Evolutionary conservation across 1,140 invertebrate species (phyloP).

Genomic region (Drosophila erecta): DNA sequence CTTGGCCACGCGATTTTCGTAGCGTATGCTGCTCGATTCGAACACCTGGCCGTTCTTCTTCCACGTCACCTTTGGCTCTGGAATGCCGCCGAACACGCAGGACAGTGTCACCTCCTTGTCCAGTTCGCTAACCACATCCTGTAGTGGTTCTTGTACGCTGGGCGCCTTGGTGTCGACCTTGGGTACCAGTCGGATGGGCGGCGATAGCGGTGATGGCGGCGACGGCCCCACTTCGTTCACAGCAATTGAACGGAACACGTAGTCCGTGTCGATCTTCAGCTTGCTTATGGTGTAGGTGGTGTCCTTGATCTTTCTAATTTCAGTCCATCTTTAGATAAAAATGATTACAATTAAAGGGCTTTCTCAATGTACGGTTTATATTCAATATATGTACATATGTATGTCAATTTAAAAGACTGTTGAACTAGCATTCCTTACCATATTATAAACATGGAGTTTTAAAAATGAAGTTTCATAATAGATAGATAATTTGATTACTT

Average conservation of each 20-base stretch:
- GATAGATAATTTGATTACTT: constrained; percentile 84
- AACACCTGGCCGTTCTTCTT: constrained; percentile 87
- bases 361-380: too few species aligned
- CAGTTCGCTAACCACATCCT: constrained; percentile 86
- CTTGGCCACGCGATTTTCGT: constrained; percentile 91
- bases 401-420: too few species aligned
- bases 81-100: constrained; percentile 92
- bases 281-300: constrained; percentile 88
- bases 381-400: too few species aligned
- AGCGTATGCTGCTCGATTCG: constrained; percentile 87
- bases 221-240: constrained; percentile 90
- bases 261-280: constrained; percentile 89
- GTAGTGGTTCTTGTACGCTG: constrained; percentile 87
- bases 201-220: constrained; percentile 86
- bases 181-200: constrained; percentile 86
- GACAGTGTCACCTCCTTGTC: constrained; percentile 88
- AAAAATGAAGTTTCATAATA: too few species aligned
- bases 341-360: background rate
- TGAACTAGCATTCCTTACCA: too few species aligned
- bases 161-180: constrained; percentile 86
- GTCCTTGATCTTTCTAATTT: constrained; percentile 88
- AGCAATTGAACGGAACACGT: constrained; percentile 91
- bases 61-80: constrained; percentile 94
- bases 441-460: too few species aligned
- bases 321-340: constrained; percentile 87